Evolutionary conservation across 1,140 invertebrate species (phyloP), one percentile per base, ranked within the genome.

Genomic region (Atta colombica): DNA sequence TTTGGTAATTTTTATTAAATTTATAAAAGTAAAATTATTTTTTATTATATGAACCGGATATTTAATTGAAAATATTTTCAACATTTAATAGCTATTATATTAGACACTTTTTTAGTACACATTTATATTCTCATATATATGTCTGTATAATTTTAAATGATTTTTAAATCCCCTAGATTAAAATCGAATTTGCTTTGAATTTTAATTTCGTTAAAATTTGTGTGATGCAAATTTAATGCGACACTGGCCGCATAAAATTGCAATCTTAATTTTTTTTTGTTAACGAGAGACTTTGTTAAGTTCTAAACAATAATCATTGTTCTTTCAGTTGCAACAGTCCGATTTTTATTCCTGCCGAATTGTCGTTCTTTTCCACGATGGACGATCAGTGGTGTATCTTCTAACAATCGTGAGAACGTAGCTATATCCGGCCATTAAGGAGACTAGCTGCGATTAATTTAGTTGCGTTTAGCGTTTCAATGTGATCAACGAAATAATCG

Each of bases 401-500:
- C 80, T 81, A 81, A 75, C 80, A 75, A 75, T 84, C 69, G 80
- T 84, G 80, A 84, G 80, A 84, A 75, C 69, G 8, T 58, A 25
- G 55, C 58, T 84, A 55, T 84, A 84, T 84, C 69, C 80, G 80
- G 69, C 55, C 69, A 84, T 84, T 75, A 84, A 84, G 28, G 25
- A 75, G 69, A 75, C 63, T 75, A 84, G 39, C n/a, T 55, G 80
- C 69, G 69, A 75, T 84, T 84, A 84, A 84, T 84, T 84, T 75
- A 84, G 80, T 84, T 84, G 80, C 80, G 55, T 84, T 84, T 84
- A 84, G 69, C 80, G 68, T 55, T 74, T 84, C 69, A 75, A 63
- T 63, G 55, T 58, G 78, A 81, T 25, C 55, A 55, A 75, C 55
- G 31, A 35, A 25, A 25, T 25, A 25, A 84, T 25, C 66, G 55